A percentile compares a stretch with the other conserved stretches of the same genome.
Conservation (phyloP, 2,113 vertebrate species). For the Poecilia latipinna region DNA sequence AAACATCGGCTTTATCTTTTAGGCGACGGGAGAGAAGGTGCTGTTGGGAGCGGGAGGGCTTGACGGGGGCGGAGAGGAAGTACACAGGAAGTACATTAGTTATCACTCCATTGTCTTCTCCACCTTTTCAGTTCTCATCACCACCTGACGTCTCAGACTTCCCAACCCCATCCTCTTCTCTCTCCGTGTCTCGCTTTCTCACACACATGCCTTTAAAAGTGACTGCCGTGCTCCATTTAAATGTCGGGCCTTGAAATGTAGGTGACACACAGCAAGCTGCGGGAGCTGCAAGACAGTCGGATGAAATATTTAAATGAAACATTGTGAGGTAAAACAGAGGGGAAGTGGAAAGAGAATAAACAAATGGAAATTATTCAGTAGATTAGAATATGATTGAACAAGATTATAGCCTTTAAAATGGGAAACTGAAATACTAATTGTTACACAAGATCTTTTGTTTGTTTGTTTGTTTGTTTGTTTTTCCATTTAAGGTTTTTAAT, state of each 20-base stretch:
- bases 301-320: conserved; percentile 96
- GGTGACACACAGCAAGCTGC: conserved; percentile 88
- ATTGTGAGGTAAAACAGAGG: conserved; percentile 81
- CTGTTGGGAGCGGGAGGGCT: conserved; percentile 64
- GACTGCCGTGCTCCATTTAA: conserved; percentile 86
- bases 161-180: conserved; percentile 20
- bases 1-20: conserved; percentile 66
- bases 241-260: conserved; percentile 85
- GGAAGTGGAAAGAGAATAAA: conserved; percentile 51
- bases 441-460: too few relatives aligned
- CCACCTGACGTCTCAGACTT: conserved; percentile 61
- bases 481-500: too few relatives aligned
- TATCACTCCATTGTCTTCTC: conserved; percentile 86
- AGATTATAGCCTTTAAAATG: too few relatives aligned
- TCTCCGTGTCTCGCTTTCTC: conserved; percentile 20
- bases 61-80: conserved; percentile 86
- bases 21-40: conserved; percentile 44
- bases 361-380: not conserved
- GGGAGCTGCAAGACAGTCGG: conserved; percentile 88
- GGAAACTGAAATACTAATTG: not conserved
- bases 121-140: conserved; percentile 82
- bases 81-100: conserved; percentile 96
- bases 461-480: too few relatives aligned
- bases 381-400: not conserved
- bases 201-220: conserved; percentile 77